A percentile compares a stretch with the other conserved stretches of the same genome.
phyloP scores from a whole-genome alignment of 2,797 vertebrate genomes.

The Hypotaenidia philippensis region DNA sequence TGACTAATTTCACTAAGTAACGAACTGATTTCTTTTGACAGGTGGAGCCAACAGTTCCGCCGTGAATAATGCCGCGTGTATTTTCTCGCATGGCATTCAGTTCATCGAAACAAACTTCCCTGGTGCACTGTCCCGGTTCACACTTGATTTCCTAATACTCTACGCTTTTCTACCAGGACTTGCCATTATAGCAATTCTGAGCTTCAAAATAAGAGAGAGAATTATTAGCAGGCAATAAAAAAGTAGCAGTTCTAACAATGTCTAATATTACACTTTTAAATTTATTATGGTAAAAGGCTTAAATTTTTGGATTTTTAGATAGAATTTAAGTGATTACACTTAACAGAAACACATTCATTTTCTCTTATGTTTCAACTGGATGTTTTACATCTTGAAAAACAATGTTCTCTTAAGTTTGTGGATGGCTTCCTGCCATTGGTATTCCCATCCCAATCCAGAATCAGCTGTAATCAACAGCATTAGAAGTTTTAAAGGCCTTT shows the following conservation, averaged over 20 bases:
- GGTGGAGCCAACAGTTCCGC: slow-evolving; percentile 60
- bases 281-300: neutral
- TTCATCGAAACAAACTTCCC: slow-evolving; percentile 81
- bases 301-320: neutral
- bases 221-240: slow-evolving; percentile 81
- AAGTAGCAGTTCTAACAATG: neutral
- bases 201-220: slow-evolving; percentile 91
- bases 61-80: slow-evolving; percentile 26
- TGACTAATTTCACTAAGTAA: no score
- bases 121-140: slow-evolving; percentile 86
- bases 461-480: neutral
- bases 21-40: slow-evolving; percentile 37
- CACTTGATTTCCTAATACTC: slow-evolving; percentile 88
- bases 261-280: neutral
- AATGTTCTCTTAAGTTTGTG: neutral
- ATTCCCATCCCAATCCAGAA: neutral
- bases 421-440: neutral
- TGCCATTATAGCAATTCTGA: slow-evolving; percentile 85
- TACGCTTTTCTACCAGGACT: slow-evolving; percentile 92
- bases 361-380: neutral
- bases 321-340: neutral
- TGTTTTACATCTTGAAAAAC: neutral
- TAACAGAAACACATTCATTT: neutral
- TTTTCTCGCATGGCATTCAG: slow-evolving; percentile 63
- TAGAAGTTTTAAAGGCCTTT: neutral